Conservation (phyloP, 2,113 vertebrate species). For the Raja brachyura region DNA sequence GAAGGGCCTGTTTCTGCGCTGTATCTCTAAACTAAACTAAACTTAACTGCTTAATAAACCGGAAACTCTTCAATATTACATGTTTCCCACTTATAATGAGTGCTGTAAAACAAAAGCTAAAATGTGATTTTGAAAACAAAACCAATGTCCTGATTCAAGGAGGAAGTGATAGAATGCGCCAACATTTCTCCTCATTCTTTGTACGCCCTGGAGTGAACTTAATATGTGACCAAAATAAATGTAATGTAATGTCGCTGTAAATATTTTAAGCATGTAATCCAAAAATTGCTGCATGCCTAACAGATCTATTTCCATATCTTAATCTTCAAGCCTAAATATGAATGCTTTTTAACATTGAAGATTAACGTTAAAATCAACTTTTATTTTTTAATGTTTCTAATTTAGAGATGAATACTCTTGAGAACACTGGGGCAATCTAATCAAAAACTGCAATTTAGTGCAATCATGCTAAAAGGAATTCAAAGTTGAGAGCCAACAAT, state of each 20-base stretch:
- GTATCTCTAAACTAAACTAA: too few relatives aligned
- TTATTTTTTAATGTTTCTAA: background rate
- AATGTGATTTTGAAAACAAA: background rate
- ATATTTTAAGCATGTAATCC: background rate
- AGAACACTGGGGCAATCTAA: background rate
- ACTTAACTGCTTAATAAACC: background rate
- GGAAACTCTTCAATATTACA: background rate
- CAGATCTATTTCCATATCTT: background rate
- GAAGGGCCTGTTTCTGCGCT: too few relatives aligned
- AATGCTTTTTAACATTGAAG: background rate
- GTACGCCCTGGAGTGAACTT: background rate
- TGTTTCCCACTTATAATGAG: background rate
- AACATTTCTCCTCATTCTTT: background rate
- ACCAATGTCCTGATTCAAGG: too few relatives aligned
- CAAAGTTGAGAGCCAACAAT: background rate
- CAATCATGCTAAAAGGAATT: background rate
- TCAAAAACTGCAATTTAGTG: background rate
- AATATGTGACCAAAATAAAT: background rate
- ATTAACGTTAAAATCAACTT: constrained; percentile 9
- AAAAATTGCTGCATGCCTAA: background rate
- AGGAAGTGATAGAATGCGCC: background rate
- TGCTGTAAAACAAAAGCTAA: background rate
- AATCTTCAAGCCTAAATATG: background rate
- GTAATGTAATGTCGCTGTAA: background rate
- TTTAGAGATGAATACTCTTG: background rate